Evolutionary conservation across 2,888 invertebrate genomes (phyloP).

Genomic region (Sinelater perroti): DNA sequence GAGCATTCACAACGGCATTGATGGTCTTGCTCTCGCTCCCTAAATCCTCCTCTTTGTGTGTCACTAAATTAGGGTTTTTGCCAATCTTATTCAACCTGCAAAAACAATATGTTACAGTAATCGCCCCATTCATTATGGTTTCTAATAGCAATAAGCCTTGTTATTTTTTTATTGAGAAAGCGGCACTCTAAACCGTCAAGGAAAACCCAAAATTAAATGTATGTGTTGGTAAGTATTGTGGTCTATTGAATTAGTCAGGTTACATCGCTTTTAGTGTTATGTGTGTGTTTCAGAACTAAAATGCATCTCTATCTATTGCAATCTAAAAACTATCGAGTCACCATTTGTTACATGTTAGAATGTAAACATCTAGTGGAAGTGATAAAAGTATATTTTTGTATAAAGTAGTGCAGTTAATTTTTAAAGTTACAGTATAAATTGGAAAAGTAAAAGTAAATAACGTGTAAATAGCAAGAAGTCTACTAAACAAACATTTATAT

Average conservation of each 20-base stretch:
- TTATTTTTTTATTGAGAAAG: slow-evolving; percentile 23
- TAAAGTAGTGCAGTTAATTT: too few species aligned
- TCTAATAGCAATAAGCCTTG: slow-evolving; percentile 34
- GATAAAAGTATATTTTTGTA: too few species aligned
- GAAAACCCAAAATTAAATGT: slow-evolving; percentile 12
- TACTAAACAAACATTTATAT: too few species aligned
- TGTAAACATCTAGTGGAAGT: neutral
- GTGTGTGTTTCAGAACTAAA: slow-evolving; percentile 12
- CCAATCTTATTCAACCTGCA: slow-evolving; percentile 90
- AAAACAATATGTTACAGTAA: slow-evolving; percentile 18
- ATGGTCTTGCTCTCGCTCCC: slow-evolving; percentile 83
- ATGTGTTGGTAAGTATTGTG: slow-evolving; percentile 35
- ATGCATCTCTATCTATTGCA: slow-evolving; percentile 3
- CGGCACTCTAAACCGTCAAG: slow-evolving; percentile 21
- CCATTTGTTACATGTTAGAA: neutral
- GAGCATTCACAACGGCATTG: slow-evolving; percentile 91
- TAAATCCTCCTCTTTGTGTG: slow-evolving; percentile 77
- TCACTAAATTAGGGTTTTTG: slow-evolving; percentile 93
- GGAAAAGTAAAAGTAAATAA: too few species aligned
- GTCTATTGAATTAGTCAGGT: slow-evolving; percentile 49
- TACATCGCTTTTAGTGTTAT: slow-evolving; percentile 46
- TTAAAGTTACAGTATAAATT: too few species aligned
- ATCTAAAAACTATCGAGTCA: too few species aligned
- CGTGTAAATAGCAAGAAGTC: too few species aligned
- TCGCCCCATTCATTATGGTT: neutral